A percentile compares a stretch with the other conserved stretches of the same genome.
These are phyloP conservation scores for Nemapogon koenigi DNA, from an alignment of 2,888 invertebrate genomes.

Conservation along the genomic window DNA sequence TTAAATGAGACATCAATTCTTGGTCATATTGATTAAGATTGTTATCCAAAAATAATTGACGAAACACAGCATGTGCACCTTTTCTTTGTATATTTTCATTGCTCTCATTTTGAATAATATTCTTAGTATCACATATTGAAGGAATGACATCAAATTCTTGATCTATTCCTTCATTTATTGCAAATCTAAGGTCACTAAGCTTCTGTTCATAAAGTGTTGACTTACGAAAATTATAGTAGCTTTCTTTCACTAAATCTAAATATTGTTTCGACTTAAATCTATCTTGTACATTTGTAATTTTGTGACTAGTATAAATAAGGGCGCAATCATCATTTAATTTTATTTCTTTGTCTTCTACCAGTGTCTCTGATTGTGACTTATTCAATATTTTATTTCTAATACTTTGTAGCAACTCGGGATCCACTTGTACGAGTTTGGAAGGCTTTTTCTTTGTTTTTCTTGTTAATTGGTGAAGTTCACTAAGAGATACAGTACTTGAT, in stretches of 20 bases:
- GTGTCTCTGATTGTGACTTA: conserved; percentile 20
- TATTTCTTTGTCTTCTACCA: conserved; percentile 21
- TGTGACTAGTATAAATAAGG: conserved; percentile 41
- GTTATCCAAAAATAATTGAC: conserved; percentile 46
- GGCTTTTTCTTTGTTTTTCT: conserved; percentile 27
- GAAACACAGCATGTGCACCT: conserved; percentile 52
- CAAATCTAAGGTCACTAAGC: conserved; percentile 48
- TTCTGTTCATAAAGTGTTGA: conserved; percentile 53
- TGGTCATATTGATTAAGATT: conserved; percentile 48
- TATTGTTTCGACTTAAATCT: conserved; percentile 39
- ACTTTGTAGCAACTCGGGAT: conserved; percentile 43
- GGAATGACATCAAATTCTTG: conserved; percentile 38
- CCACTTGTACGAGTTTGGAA: conserved; percentile 34
- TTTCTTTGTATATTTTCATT: conserved; percentile 22
- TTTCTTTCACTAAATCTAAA: conserved; percentile 47
- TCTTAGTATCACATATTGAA: background rate
- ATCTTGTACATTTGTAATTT: conserved; percentile 35
- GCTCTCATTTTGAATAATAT: conserved; percentile 16
- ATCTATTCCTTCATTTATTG: conserved; percentile 52
- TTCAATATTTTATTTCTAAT: conserved; percentile 49
- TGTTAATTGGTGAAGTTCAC: conserved; percentile 66
- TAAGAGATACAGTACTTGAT: conserved; percentile 59
- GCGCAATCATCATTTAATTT: conserved; percentile 50
- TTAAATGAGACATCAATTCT: conserved; percentile 42
- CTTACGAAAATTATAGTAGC: conserved; percentile 55